These are phyloP conservation scores for Probaryconus sp. DNA, from an alignment of 1,140 invertebrate genomes.

Conservation along the genomic window DNA sequence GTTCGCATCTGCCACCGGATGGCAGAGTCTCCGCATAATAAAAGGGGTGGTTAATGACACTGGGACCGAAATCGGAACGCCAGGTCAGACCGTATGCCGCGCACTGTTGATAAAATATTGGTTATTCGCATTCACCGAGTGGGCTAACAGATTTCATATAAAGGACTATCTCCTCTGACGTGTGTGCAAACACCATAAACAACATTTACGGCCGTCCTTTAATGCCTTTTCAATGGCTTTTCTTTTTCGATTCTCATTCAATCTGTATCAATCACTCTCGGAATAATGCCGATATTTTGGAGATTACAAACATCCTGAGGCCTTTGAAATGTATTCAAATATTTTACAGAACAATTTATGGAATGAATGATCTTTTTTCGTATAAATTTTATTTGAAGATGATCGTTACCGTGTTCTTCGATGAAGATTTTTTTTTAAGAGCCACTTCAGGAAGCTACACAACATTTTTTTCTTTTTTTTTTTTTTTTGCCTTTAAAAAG, in stretches of 20 bases:
- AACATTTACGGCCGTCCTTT: constrained; percentile 48
- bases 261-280: constrained; percentile 56
- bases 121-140: constrained; percentile 63
- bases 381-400: too few relatives aligned
- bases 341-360: too few relatives aligned
- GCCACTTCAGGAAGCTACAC: too few relatives aligned
- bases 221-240: constrained; percentile 56
- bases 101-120: constrained; percentile 76
- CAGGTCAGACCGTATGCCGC: constrained; percentile 69
- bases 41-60: constrained; percentile 77
- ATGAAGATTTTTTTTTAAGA: too few relatives aligned
- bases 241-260: constrained; percentile 22
- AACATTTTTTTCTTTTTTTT: too few relatives aligned
- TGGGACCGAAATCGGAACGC: constrained; percentile 61
- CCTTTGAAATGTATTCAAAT: too few relatives aligned
- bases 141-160: constrained; percentile 68
- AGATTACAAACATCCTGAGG: constrained; percentile 45
- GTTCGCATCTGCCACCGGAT: constrained; percentile 73
- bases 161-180: constrained; percentile 41
- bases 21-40: constrained; percentile 68
- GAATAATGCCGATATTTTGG: constrained; percentile 23
- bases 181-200: constrained; percentile 60
- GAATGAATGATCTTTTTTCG: too few relatives aligned
- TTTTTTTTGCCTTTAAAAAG: too few relatives aligned
- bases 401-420: too few relatives aligned